These are phyloP conservation scores for Gasterosteus nipponicus DNA, from an alignment of 2,113 vertebrate genomes.

Conservation along the genomic window DNA sequence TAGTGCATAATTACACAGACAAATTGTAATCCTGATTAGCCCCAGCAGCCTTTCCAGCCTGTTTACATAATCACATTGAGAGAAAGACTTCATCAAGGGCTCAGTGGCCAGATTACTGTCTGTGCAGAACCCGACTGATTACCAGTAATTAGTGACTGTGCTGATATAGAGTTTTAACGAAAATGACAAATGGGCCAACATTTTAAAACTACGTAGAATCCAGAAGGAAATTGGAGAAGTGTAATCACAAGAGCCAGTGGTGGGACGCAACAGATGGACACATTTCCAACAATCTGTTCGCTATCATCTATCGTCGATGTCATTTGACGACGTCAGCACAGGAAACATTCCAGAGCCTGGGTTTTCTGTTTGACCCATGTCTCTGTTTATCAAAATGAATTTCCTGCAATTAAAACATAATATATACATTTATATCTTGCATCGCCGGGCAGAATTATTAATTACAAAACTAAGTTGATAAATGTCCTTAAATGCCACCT, in stretches of 20 bases:
- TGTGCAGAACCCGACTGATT: conserved; percentile 62
- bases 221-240: not conserved
- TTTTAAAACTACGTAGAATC: conserved; percentile 1
- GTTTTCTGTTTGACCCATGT: conserved; percentile 13
- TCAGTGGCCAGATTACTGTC: conserved; percentile 71
- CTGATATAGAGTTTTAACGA: conserved; percentile 23
- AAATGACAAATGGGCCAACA: not conserved
- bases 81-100: conserved; percentile 72
- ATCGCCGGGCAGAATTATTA: not conserved
- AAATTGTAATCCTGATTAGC: conserved; percentile 80
- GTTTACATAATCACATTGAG: conserved; percentile 76
- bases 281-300: conserved; percentile 48
- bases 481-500: not conserved
- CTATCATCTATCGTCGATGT: conserved; percentile 37
- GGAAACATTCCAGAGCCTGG: conserved; percentile 15
- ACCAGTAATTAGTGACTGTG: conserved; percentile 58
- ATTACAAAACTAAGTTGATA: conserved; percentile 7
- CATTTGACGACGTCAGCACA: conserved; percentile 17
- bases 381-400: conserved; percentile 22
- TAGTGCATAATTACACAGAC: conserved; percentile 75
- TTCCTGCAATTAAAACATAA: not conserved
- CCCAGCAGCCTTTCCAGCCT: conserved; percentile 67
- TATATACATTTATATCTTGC: not conserved
- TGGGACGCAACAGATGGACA: conserved; percentile 42
- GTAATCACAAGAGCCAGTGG: conserved; percentile 19